These are phyloP conservation scores for Acholoe squamosa DNA, from an alignment of 2,888 invertebrate genomes.

Conservation along the genomic window DNA sequence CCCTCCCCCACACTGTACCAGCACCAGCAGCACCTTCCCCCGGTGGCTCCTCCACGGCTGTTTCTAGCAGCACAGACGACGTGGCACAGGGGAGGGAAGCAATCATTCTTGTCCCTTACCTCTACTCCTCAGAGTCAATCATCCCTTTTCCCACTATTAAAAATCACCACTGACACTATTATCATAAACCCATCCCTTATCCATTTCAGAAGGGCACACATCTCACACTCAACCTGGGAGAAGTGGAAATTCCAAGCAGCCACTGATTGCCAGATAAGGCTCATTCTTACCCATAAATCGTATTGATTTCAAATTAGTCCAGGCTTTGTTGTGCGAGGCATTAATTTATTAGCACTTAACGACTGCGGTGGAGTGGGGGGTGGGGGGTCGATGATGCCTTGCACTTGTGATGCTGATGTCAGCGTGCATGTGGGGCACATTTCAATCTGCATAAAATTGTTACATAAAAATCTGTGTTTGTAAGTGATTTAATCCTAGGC, in stretches of 20 bases:
- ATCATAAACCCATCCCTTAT: background rate
- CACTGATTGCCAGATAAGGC: constrained; percentile 12
- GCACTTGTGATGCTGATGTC: background rate
- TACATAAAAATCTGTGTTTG: too few relatives aligned
- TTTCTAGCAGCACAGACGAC: background rate
- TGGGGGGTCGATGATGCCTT: background rate
- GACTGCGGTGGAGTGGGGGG: background rate
- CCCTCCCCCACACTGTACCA: background rate
- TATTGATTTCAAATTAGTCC: constrained; percentile 22
- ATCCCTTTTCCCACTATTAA: too few relatives aligned
- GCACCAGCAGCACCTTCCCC: background rate
- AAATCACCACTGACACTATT: background rate
- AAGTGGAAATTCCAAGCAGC: background rate
- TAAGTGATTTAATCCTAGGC: too few relatives aligned
- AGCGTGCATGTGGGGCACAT: background rate
- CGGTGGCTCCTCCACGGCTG: background rate
- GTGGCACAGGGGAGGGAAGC: background rate
- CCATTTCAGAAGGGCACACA: background rate
- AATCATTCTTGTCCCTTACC: constrained; percentile 3
- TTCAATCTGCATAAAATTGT: too few relatives aligned
- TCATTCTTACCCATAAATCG: background rate
- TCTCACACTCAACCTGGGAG: background rate
- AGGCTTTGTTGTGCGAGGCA: background rate
- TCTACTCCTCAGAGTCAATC: background rate
- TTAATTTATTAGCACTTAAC: background rate